A percentile compares a stretch with the other conserved stretches of the same genome.
Evolutionary conservation across 1,140 invertebrate species (phyloP).

Genomic region (Anastatus disparis): DNA sequence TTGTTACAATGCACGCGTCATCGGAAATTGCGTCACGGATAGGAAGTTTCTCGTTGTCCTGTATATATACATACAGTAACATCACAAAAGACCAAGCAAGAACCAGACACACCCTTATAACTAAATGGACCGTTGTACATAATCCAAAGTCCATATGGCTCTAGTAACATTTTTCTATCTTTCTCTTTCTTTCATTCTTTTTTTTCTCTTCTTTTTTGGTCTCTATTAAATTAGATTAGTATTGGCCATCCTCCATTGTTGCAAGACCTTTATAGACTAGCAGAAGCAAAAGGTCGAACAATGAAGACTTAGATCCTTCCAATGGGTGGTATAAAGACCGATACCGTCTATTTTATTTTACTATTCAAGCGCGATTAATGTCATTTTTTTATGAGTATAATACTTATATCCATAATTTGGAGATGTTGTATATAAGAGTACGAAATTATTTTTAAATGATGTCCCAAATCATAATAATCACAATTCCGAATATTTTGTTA

Average conservation of each 20-base stretch:
- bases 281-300: too few relatives aligned
- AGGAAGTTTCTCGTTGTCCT: slow-evolving; percentile 3
- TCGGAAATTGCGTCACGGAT: slow-evolving; percentile 33
- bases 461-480: too few relatives aligned
- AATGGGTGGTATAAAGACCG: background rate
- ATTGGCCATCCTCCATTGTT: slow-evolving; percentile 36
- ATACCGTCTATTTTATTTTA: background rate
- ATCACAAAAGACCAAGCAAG: slow-evolving; percentile 28
- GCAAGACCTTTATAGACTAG: background rate
- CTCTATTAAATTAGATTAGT: slow-evolving; percentile 43
- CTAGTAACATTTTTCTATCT: background rate
- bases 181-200: too few relatives aligned
- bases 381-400: too few relatives aligned
- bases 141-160: slow-evolving; percentile 40
- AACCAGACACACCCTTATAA: slow-evolving; percentile 20
- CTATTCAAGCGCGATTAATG: slow-evolving; percentile 2
- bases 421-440: too few relatives aligned
- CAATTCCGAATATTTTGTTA: too few relatives aligned
- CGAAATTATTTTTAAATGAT: too few relatives aligned
- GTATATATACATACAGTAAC: background rate
- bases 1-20: too few relatives aligned
- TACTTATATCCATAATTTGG: too few relatives aligned
- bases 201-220: too few relatives aligned
- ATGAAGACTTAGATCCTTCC: too few relatives aligned
- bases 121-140: slow-evolving; percentile 39